Evolutionary conservation across 2,113 vertebrate genomes (phyloP).

Genomic region (Phalacrocorax brasilianus): DNA sequence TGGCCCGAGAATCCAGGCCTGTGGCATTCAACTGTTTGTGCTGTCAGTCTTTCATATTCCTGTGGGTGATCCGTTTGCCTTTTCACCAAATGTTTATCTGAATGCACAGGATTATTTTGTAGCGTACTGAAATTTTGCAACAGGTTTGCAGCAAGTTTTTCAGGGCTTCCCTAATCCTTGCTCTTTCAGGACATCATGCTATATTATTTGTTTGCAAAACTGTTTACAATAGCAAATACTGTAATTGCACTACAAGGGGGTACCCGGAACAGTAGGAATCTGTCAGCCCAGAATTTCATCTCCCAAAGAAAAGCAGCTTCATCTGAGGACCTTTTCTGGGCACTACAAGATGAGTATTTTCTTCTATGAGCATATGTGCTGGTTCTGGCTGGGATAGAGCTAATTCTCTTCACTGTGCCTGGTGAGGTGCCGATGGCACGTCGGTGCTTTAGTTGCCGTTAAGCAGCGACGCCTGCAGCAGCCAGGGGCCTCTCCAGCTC

Average conservation of each 20-base stretch:
- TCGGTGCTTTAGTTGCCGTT: too few relatives aligned
- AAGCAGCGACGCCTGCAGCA: too few relatives aligned
- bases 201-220: neutral
- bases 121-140: neutral
- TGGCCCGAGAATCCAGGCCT: neutral
- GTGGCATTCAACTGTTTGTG: neutral
- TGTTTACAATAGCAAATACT: neutral
- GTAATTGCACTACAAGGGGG: neutral
- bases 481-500: too few relatives aligned
- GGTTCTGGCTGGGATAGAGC: too few relatives aligned
- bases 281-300: neutral
- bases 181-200: neutral
- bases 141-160: neutral
- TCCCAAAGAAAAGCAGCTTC: neutral
- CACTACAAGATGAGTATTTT: neutral
- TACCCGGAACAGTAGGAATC: neutral
- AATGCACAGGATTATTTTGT: neutral
- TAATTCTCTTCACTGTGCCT: too few relatives aligned
- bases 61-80: neutral
- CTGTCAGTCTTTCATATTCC: neutral
- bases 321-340: rapidly evolving
- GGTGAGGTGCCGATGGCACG: too few relatives aligned
- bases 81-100: neutral
- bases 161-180: neutral
- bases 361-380: neutral